Evolutionary conservation across 2,797 vertebrate genomes (phyloP).

Genomic region (Peromyscus aztecus): DNA sequence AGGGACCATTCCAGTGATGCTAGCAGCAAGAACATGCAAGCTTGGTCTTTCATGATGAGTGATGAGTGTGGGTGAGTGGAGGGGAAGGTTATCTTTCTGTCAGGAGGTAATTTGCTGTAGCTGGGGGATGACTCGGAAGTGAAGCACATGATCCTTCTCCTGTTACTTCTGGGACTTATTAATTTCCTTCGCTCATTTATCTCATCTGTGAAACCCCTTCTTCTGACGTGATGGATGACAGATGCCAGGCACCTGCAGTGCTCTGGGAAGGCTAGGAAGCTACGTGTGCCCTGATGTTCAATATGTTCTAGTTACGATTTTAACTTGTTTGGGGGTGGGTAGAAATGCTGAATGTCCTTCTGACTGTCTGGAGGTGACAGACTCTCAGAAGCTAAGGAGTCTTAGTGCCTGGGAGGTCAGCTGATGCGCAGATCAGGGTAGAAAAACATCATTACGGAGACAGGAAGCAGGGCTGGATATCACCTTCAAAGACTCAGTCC

Average conservation of each 20-base stretch:
- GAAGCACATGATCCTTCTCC: conserved; percentile 5
- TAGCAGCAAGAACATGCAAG: background rate
- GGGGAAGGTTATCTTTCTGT: conserved; percentile 21
- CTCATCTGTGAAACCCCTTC: background rate
- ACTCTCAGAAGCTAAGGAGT: background rate
- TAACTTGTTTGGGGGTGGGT: background rate
- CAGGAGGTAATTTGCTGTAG: conserved; percentile 55
- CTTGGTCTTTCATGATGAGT: background rate
- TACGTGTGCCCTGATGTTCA: background rate
- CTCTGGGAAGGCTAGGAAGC: background rate
- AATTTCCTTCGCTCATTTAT: conserved; percentile 21
- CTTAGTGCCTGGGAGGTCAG: background rate
- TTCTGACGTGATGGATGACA: background rate
- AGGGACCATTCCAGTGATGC: background rate
- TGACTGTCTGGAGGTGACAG: background rate
- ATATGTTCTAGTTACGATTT: background rate
- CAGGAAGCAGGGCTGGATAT: background rate
- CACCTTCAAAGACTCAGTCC: background rate
- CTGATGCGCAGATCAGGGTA: background rate
- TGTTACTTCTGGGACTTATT: conserved; percentile 12
- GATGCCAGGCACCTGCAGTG: background rate
- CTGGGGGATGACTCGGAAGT: conserved; percentile 13
- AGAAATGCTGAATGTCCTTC: background rate
- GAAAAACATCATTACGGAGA: background rate
- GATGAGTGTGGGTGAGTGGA: background rate